Base-by-base conservation (phyloP, 2,797 vertebrate genomes). In the Diceros bicornis region DNA sequence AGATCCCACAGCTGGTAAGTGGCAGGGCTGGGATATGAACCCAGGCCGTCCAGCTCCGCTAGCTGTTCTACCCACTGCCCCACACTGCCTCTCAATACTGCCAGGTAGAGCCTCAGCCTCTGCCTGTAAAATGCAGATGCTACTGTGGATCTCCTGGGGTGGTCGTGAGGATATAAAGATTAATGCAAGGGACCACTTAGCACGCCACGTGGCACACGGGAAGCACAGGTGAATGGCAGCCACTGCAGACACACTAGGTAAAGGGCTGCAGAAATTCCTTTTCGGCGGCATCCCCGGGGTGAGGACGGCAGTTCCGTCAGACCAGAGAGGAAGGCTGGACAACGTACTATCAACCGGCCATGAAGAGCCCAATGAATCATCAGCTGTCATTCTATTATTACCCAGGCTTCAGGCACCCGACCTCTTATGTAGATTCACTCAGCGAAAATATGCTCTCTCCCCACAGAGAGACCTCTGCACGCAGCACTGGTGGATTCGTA, bases 401-500 rank as follows among this genome's bases (percentile, higher is more conserved):
- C 89, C 85, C 97, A 64, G 97, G 84, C 68, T 74, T 61, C 84
- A n/a, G 47, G 94, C 71, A 20, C 86, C 91, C 74, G 4, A n/a
- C 32, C 50, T 77, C 88, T 97, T 96, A 95, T 93, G 97, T 90
- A 1, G 32, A 18, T 17, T 21, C 47, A 23, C 57, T 71, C 16
- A 12, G 72, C 13, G 7, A 78, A 96, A 94, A 87, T 74, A 89
- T 74, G 84, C 68, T 50, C 41, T 83, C n/a, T 41, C 55, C 89
- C 44, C 16, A 0, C 57, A 23, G 64, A 64, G 47, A 32, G 52
- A 59, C 6, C 81, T 44, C 41, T 4, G 50, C 1, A 41, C 62
- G 2, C 21, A 27, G 74, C 0, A 3, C 79, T 11, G 20, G 95
- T 0, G 6, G 47, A 11, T 66, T 44, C 23, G 1, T 5, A 68